Conservation (phyloP, 2,797 vertebrate species). For the Echeneis naucrates region DNA sequence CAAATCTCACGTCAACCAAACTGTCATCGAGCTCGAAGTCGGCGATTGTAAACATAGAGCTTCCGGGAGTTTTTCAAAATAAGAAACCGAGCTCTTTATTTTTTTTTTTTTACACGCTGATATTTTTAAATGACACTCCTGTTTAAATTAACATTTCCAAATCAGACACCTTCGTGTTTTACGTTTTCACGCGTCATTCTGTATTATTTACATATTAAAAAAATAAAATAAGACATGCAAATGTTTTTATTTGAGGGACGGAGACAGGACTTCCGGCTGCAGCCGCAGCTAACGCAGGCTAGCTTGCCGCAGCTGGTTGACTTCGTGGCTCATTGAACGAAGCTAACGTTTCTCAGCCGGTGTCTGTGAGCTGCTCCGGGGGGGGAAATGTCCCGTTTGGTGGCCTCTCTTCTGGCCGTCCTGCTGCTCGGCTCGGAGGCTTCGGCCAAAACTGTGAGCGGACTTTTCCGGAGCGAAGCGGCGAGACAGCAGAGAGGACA, state of each 20-base stretch:
- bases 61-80: slow-evolving; percentile 30
- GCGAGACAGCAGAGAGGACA: slow-evolving; percentile 86
- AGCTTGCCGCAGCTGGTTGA: slow-evolving; percentile 33
- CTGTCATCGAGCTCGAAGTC: neutral
- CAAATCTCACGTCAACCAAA: slow-evolving; percentile 47
- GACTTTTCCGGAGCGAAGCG: slow-evolving; percentile 79
- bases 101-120: too few species aligned
- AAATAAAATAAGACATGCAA: neutral
- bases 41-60: fast-evolving
- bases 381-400: slow-evolving; percentile 60
- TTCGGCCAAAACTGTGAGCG: slow-evolving; percentile 79
- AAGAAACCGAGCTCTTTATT: too few species aligned
- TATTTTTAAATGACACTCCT: too few species aligned
- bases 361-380: too few species aligned
- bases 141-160: too few species aligned
- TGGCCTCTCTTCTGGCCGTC: slow-evolving; percentile 18
- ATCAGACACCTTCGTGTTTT: too few species aligned
- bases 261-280: slow-evolving; percentile 22
- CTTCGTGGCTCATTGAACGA: slow-evolving; percentile 72
- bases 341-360: slow-evolving; percentile 43
- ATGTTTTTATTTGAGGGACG: slow-evolving; percentile 16
- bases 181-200: too few species aligned
- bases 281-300: fast-evolving
- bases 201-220: too few species aligned
- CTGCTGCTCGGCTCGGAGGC: slow-evolving; percentile 41